Conservation (phyloP, 1,140 invertebrate genomes). For the Drosophila pseudoananassae region DNA sequence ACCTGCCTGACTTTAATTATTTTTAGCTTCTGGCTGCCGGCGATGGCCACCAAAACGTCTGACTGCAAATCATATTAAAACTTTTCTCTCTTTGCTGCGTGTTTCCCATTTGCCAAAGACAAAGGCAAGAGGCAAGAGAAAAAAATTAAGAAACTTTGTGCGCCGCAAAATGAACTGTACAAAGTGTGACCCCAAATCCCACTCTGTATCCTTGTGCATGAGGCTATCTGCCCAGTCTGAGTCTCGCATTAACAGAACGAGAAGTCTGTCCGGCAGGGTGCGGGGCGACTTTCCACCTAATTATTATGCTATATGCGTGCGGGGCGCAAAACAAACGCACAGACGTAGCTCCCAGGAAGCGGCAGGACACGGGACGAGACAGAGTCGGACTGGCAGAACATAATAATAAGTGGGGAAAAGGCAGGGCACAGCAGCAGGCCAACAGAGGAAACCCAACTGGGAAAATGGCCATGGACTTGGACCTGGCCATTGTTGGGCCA, state of each 20-base stretch:
- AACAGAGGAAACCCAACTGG: conserved; percentile 34
- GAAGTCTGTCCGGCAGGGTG: conserved; percentile 48
- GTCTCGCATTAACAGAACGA: conserved; percentile 59
- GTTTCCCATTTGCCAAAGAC: conserved; percentile 42
- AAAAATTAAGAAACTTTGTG: conserved; percentile 79
- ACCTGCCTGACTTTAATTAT: conserved; percentile 65
- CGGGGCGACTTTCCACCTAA: conserved; percentile 61
- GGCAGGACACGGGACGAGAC: neutral
- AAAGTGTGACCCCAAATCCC: conserved; percentile 58
- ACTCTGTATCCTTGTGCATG: conserved; percentile 1
- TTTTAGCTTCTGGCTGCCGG: conserved; percentile 24
- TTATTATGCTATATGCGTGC: conserved; percentile 82
- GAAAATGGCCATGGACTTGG: conserved; percentile 43
- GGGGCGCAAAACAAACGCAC: conserved; percentile 73
- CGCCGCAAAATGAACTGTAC: conserved; percentile 76
- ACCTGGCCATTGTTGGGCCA: conserved; percentile 52
- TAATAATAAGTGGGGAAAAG: conserved; percentile 57
- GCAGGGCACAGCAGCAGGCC: neutral
- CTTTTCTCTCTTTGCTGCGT: conserved; percentile 54
- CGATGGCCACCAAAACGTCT: conserved; percentile 51
- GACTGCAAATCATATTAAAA: conserved; percentile 80
- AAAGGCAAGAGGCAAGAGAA: conserved; percentile 32
- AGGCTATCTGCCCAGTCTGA: conserved; percentile 1
- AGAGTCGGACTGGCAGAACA: conserved; percentile 20
- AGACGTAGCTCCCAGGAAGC: conserved; percentile 21